Evolutionary conservation across 1,140 invertebrate species (phyloP).

Genomic region (Drosophila nigromelanica): DNA sequence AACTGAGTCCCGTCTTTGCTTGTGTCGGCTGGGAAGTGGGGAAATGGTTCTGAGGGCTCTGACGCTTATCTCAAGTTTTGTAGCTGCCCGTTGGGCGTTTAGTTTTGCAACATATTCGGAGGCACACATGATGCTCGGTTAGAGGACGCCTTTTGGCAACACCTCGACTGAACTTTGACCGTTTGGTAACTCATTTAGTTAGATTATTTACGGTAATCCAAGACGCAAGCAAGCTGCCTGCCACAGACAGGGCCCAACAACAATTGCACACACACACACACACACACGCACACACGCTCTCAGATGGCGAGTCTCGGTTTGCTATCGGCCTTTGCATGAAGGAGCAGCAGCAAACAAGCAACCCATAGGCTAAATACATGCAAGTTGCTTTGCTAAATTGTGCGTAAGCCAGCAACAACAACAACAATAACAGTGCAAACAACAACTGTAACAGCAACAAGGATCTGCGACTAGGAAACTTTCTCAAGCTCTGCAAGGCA

Average conservation of each 20-base stretch:
- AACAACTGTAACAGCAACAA: conserved; percentile 29
- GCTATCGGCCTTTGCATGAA: conserved; percentile 8
- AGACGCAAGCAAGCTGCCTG: conserved; percentile 63
- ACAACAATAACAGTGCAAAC: conserved; percentile 14
- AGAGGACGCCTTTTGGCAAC: conserved; percentile 47
- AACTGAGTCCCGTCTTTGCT: conserved; percentile 13
- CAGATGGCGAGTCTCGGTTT: conserved; percentile 12
- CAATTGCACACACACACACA: conserved; percentile 16
- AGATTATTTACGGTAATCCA: conserved; percentile 81
- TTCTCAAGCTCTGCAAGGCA: conserved; percentile 77
- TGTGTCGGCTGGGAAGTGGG: background rate
- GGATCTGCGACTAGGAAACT: conserved; percentile 53
- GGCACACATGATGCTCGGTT: conserved; percentile 6
- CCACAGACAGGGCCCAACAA: conserved; percentile 50
- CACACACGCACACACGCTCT: conserved; percentile 2
- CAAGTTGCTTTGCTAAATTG: conserved; percentile 81
- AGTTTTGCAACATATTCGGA: conserved; percentile 32
- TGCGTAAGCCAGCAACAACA: conserved; percentile 66
- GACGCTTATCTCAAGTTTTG: conserved; percentile 22
- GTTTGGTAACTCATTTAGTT: conserved; percentile 80
- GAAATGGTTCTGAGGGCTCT: too few relatives aligned
- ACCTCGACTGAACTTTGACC: conserved; percentile 77
- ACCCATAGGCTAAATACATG: conserved; percentile 74
- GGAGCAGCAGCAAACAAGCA: conserved; percentile 15
- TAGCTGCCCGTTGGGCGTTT: conserved; percentile 22